Conservation (phyloP, 2,113 vertebrate genomes). For the Sprattus sprattus region DNA sequence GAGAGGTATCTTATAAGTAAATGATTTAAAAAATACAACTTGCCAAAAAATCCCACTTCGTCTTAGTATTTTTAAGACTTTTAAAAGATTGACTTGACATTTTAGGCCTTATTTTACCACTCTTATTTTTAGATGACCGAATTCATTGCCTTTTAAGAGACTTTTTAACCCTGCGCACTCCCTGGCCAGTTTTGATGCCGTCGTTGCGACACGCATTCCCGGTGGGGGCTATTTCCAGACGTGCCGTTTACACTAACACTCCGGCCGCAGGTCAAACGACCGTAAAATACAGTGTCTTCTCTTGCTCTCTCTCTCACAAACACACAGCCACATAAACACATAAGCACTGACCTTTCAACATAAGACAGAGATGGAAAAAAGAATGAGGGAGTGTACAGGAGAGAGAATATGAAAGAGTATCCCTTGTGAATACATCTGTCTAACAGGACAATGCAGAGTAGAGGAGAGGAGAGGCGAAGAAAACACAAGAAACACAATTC, state of each 20-base stretch:
- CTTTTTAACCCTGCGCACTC: too few relatives aligned
- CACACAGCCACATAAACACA: not conserved
- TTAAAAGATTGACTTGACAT: too few relatives aligned
- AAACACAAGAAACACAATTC: too few relatives aligned
- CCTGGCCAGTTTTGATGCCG: too few relatives aligned
- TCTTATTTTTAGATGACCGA: too few relatives aligned
- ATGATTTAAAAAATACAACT: too few relatives aligned
- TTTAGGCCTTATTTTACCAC: too few relatives aligned
- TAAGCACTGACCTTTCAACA: not conserved
- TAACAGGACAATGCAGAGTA: too few relatives aligned
- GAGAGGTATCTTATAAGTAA: too few relatives aligned
- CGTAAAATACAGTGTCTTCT: not conserved
- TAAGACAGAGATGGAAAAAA: not conserved
- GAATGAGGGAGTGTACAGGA: not conserved
- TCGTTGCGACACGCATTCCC: not conserved
- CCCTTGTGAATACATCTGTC: not conserved
- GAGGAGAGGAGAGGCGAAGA: not conserved
- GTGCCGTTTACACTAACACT: conserved; percentile 4
- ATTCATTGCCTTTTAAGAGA: too few relatives aligned
- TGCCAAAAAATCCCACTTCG: too few relatives aligned
- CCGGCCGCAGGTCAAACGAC: not conserved
- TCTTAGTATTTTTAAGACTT: too few relatives aligned
- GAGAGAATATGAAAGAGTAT: not conserved
- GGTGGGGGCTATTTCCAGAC: conserved; percentile 10
- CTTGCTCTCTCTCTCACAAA: not conserved